Evolutionary conservation across 2,113 vertebrate species (phyloP).

Genomic region (Anolis sagrei): DNA sequence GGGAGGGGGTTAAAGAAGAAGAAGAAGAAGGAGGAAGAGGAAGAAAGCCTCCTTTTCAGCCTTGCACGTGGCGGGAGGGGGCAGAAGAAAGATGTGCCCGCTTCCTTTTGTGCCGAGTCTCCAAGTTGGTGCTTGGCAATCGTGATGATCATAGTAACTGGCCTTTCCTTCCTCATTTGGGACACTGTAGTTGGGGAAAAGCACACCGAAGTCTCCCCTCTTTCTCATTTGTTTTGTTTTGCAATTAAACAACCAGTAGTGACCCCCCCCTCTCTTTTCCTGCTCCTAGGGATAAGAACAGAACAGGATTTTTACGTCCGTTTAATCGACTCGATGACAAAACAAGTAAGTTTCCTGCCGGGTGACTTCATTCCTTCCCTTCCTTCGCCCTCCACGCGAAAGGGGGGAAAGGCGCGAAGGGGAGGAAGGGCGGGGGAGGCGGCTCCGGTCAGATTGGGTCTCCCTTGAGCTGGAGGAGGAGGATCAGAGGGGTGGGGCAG

Average conservation of each 20-base stretch:
- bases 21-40: not conserved
- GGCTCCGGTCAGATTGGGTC: no score
- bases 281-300: slow-evolving; percentile 86
- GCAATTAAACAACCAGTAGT: not conserved
- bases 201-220: not conserved
- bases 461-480: not conserved
- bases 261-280: not conserved
- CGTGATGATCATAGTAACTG: not conserved
- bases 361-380: not conserved
- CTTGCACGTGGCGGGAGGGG: no score
- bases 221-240: not conserved
- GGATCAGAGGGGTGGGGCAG: not conserved
- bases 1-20: not conserved
- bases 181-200: not conserved
- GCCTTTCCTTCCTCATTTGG: not conserved
- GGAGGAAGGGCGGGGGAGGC: no score
- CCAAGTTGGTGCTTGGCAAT: no score
- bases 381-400: not conserved
- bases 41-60: no score
- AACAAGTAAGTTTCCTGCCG: slow-evolving; percentile 84
- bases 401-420: not conserved
- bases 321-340: slow-evolving; percentile 98
- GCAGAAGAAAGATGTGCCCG: no score
- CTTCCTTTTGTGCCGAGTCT: no score
- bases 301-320: slow-evolving; percentile 97